Evolutionary conservation across 2,797 vertebrate species (phyloP).

Genomic region (Kryptolebias ocellatus): DNA sequence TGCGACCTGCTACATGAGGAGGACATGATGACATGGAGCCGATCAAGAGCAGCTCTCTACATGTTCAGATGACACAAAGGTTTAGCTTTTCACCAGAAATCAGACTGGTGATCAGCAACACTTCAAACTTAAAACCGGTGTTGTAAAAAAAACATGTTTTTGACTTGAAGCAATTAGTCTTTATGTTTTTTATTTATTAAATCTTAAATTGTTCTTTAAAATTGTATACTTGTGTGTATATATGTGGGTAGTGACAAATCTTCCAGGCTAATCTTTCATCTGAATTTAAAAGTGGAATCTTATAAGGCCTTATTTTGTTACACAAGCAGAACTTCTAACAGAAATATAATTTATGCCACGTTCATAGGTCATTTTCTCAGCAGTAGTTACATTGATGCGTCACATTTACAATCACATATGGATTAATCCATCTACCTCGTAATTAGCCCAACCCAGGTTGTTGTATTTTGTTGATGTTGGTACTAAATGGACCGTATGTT

Average conservation of each 20-base stretch:
- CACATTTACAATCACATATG: neutral
- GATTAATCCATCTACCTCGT: neutral
- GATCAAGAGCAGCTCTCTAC: constrained; percentile 12
- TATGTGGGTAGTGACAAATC: too few relatives aligned
- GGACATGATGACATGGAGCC: constrained; percentile 8
- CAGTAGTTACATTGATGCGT: neutral
- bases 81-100: too few relatives aligned
- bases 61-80: constrained; percentile 33
- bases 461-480: neutral
- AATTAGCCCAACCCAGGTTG: neutral
- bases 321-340: constrained; percentile 5
- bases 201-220: too few relatives aligned
- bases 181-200: too few relatives aligned
- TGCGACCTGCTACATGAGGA: constrained; percentile 32
- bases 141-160: too few relatives aligned
- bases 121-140: too few relatives aligned
- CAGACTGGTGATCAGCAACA: too few relatives aligned
- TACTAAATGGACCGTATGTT: neutral
- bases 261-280: too few relatives aligned
- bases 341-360: neutral
- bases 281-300: neutral
- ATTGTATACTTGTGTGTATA: too few relatives aligned
- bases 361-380: neutral
- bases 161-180: too few relatives aligned
- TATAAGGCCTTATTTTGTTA: constrained; percentile 20